phyloP scores from a whole-genome alignment of 2,888 invertebrate genomes.

The Digitonthophagus gazella region DNA sequence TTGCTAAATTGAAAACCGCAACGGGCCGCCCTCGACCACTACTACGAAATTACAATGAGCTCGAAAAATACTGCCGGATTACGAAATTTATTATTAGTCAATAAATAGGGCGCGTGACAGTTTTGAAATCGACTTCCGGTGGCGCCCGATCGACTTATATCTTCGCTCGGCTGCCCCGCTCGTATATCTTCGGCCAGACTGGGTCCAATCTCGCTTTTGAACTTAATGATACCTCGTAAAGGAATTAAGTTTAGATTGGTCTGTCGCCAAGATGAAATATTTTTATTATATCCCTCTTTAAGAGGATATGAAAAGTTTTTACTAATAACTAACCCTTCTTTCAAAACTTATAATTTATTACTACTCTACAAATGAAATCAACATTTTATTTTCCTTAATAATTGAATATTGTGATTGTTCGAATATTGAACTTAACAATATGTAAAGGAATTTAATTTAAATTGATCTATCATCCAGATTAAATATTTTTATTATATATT shows the following conservation, averaged over 20 bases:
- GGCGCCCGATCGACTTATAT: background rate
- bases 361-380: too few relatives aligned
- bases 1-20: slow-evolving; percentile 10
- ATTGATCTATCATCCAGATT: too few relatives aligned
- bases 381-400: too few relatives aligned
- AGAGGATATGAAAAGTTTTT: background rate
- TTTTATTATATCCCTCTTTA: slow-evolving; percentile 10
- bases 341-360: too few relatives aligned
- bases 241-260: slow-evolving; percentile 16
- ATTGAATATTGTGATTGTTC: too few relatives aligned
- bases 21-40: background rate
- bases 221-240: slow-evolving; percentile 16
- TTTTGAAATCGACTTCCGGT: background rate
- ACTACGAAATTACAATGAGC: slow-evolving; percentile 3
- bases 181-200: background rate
- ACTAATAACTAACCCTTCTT: background rate
- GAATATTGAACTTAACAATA: too few relatives aligned
- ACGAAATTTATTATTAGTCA: background rate
- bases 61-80: background rate
- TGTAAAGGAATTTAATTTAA: too few relatives aligned
- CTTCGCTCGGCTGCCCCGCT: background rate
- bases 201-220: slow-evolving; percentile 15
- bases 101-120: background rate
- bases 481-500: too few relatives aligned
- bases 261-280: slow-evolving; percentile 15